Percentiles rank a stretch among this genome's conserved stretches.
These are phyloP conservation scores for Phenacoccus solenopsis DNA, from an alignment of 1,140 invertebrate genomes.

Conservation along the genomic window DNA sequence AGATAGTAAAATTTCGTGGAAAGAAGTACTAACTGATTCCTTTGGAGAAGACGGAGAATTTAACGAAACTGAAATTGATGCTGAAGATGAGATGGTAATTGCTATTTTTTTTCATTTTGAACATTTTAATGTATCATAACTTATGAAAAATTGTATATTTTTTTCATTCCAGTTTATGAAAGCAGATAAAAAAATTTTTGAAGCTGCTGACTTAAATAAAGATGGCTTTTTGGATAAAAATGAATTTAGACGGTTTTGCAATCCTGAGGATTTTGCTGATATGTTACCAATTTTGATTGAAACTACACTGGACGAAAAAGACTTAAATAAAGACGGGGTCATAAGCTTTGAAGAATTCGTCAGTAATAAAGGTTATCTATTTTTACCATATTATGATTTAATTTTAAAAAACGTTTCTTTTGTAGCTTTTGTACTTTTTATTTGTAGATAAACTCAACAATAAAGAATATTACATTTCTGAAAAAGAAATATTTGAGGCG, in stretches of 20 bases:
- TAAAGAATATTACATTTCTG: slow-evolving; percentile 66
- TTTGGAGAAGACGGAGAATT: slow-evolving; percentile 49
- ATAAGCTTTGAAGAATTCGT: slow-evolving; percentile 74
- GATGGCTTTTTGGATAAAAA: slow-evolving; percentile 61
- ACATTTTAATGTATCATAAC: neutral
- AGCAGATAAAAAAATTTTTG: slow-evolving; percentile 78
- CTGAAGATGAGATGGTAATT: slow-evolving; percentile 30
- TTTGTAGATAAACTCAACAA: slow-evolving; percentile 45
- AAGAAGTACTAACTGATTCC: slow-evolving; percentile 70
- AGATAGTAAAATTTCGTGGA: slow-evolving; percentile 74
- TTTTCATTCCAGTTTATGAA: slow-evolving; percentile 40
- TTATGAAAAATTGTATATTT: neutral
- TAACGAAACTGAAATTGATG: slow-evolving; percentile 18
- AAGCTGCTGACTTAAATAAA: slow-evolving; percentile 69
- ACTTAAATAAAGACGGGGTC: slow-evolving; percentile 66
- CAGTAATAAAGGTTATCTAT: slow-evolving; percentile 57
- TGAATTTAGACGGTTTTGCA: slow-evolving; percentile 82
- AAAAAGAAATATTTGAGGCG: slow-evolving; percentile 82
- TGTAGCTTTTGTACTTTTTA: too few species aligned
- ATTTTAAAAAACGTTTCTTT: too few species aligned
- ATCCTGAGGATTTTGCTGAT: slow-evolving; percentile 82
- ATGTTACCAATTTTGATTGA: slow-evolving; percentile 77
- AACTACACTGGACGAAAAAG: slow-evolving; percentile 74
- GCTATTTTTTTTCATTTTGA: neutral
- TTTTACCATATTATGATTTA: too few species aligned